Conservation (phyloP, 2,888 invertebrate species). For the Cabera pusaria region DNA sequence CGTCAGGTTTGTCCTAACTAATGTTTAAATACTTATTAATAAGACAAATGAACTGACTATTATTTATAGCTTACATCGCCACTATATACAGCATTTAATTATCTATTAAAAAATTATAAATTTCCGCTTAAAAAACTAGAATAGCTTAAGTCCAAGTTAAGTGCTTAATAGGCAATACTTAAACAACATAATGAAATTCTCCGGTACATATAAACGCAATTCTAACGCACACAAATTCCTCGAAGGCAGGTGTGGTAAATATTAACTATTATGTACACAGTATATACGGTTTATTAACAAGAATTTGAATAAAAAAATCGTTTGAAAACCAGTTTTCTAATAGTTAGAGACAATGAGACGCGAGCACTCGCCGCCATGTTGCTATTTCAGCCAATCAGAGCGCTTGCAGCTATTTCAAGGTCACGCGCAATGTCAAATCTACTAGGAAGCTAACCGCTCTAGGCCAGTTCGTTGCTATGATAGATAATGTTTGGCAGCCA, state of each 20-base stretch:
- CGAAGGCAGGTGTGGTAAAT: conserved; percentile 13
- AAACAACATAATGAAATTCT: too few relatives aligned
- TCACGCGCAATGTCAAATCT: conserved; percentile 79
- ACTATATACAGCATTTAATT: too few relatives aligned
- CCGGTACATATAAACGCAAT: too few relatives aligned
- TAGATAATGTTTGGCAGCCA: conserved; percentile 67
- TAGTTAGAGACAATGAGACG: conserved; percentile 74
- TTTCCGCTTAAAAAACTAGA: too few relatives aligned
- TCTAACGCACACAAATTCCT: conserved; percentile 14
- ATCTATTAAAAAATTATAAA: too few relatives aligned
- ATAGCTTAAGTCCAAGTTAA: too few relatives aligned
- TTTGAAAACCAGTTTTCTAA: conserved; percentile 68
- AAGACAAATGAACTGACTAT: too few relatives aligned
- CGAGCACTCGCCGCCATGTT: conserved; percentile 67
- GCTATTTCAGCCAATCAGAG: conserved; percentile 63
- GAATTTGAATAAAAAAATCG: conserved; percentile 53
- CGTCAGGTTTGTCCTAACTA: too few relatives aligned
- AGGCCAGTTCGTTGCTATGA: conserved; percentile 68
- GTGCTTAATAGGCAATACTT: too few relatives aligned
- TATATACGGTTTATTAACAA: conserved; percentile 23
- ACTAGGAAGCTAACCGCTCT: conserved; percentile 43
- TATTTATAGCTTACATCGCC: too few relatives aligned
- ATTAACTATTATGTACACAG: conserved; percentile 26
- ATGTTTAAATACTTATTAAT: too few relatives aligned
- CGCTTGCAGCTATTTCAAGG: conserved; percentile 54